Evolutionary conservation across 2,113 vertebrate genomes (phyloP), one percentile per base, ranked within the genome.

Genomic region (Antechinus stuartii): DNA sequence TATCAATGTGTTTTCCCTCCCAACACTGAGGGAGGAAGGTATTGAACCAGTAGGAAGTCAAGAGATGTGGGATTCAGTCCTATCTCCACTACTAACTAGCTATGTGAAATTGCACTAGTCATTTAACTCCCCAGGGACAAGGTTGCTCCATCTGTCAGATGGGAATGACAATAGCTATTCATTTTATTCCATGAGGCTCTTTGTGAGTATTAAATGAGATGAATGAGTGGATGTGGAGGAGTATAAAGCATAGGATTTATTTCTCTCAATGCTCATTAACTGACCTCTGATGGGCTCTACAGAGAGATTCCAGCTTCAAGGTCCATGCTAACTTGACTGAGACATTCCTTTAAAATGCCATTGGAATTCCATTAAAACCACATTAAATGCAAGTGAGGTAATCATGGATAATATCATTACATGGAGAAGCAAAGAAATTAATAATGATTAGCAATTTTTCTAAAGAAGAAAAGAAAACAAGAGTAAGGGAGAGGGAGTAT

Each of bases 321-420:
- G 57, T 91, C 61, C 0, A 0, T 55, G 92, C 94, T 96, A 53
- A 94, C 0, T 76, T 52, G 92, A 96, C 92, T 55, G 95, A 93
- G 24, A 50, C 2, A 0, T 91, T 94, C 91, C 97, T 91, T 90
- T 25, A 10, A 95, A 96, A 93, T 95, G 92, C 91, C 68, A 92
- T 91, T 54, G 89, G 26, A 96, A 93, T 95, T 93, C 91, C 68
- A 93, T 92, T 54, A 90, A 25, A 95, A 91, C 94, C 94, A 91
- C 93, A 97, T 97, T 97, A 97, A 96, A 95, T 91, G 94, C 95
- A 91, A 95, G 93, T 94, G 96, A 96, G 96, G 95, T 98, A 95
- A 97, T 98, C 96, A 96, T 90, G 55, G 92, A 94, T 94, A 97
- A 97, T 96, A n/a, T 96, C 94, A 97, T 98, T 97, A 97, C 94